phyloP scores from a whole-genome alignment of 2,888 invertebrate genomes.

The Prosapia bicincta region DNA sequence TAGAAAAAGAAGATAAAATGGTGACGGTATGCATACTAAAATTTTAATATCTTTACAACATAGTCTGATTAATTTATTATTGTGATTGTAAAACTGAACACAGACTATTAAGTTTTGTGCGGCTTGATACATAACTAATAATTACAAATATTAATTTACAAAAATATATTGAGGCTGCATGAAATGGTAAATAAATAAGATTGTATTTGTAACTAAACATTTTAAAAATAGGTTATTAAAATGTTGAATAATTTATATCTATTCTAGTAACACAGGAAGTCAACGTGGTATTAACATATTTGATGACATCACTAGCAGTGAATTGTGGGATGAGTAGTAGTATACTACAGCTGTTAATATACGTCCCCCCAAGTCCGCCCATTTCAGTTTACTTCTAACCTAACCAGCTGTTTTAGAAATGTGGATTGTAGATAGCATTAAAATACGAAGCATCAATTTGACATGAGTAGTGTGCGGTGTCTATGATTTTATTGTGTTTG shows the following conservation, averaged over 20 bases:
- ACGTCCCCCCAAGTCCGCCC: neutral
- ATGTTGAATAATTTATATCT: neutral
- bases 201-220: too few relatives aligned
- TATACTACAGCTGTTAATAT: neutral
- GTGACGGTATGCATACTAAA: too few relatives aligned
- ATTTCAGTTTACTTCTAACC: neutral
- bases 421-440: neutral
- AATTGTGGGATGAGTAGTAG: neutral
- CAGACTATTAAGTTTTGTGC: too few relatives aligned
- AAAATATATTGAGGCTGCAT: too few relatives aligned
- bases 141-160: too few relatives aligned
- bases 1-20: too few relatives aligned
- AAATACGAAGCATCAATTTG: neutral
- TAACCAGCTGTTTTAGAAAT: neutral
- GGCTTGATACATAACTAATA: too few relatives aligned
- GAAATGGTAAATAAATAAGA: too few relatives aligned
- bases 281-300: neutral
- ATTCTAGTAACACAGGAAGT: too few relatives aligned
- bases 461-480: neutral
- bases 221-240: neutral
- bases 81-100: too few relatives aligned
- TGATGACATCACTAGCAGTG: neutral
- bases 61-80: too few relatives aligned
- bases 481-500: neutral
- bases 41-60: too few relatives aligned